Base-by-base conservation (phyloP, 2,888 invertebrate species). In the Caenorhabditis sp. region DNA sequence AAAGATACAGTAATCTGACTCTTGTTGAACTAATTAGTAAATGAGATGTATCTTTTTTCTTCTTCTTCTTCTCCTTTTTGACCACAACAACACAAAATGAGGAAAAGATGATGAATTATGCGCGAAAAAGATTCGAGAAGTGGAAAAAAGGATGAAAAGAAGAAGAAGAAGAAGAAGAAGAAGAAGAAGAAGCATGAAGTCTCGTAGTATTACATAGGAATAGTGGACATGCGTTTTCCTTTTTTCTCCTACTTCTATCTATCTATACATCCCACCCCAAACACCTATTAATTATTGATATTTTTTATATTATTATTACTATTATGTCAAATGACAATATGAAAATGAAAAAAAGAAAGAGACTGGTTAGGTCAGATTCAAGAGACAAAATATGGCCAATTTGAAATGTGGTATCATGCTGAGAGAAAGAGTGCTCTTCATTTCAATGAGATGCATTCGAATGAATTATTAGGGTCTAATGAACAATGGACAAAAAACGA, bases 21-120 rank as follows among this genome's bases (percentile, higher is more conserved):
- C 43, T 43, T 17, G 17, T 17, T 3, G 43, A 3, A 12, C 43
- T 43, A 43, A 43, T 17, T 17, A 43, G 17, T 43, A 43, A 43
- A 43, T 31, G 31, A 31, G 31, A 31, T 31, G 31, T 31, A 10
- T 31, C 31, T 31, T 10, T 31, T 31, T 31, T 31, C 10, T 31
- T 31, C 31, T 31, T 31, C 43, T 43, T 43, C 43, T 17, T 10
- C n/a, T n/a, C n/a, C n/a, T n/a, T n/a, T n/a, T 3, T 17, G 43
- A 17, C 43, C 43, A 43, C 43, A 43, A 43, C 12, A 43, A 17
- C 14, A 43, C 10, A 43, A 43, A 43, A 43, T 17, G 43, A 43
- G 43, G 43, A 43, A 43, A 43, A 43, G 43, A 43, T 43, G 43
- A 43, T 43, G 43, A 43, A 43, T 43, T 43, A 43, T 43, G 43